phyloP scores from a whole-genome alignment of 2,888 invertebrate genomes.

The Sipunculus nudus region DNA sequence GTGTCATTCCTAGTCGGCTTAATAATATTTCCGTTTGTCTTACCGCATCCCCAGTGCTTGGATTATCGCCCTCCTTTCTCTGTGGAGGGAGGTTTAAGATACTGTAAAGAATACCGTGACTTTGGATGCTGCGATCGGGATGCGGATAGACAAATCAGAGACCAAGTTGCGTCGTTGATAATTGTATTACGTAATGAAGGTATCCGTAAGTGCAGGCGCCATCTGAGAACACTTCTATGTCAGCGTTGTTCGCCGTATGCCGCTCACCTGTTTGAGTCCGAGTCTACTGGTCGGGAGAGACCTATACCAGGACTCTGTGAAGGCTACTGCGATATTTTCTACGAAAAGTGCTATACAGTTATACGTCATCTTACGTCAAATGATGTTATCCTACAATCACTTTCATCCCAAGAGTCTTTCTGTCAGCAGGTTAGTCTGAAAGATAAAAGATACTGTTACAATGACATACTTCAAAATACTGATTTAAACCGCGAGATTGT shows the following conservation, averaged over 20 bases:
- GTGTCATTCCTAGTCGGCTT: too few species aligned
- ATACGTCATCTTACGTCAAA: conserved; percentile 41
- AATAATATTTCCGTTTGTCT: too few species aligned
- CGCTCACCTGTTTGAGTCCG: conserved; percentile 58
- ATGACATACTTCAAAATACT: conserved; percentile 49
- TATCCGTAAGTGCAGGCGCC: conserved; percentile 45
- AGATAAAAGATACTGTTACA: conserved; percentile 58
- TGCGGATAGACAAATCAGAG: conserved; percentile 40
- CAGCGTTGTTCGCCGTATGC: conserved; percentile 62
- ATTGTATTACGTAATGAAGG: conserved; percentile 17
- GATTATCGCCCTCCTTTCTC: conserved; percentile 58
- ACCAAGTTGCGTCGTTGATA: conserved; percentile 36
- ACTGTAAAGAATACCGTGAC: conserved; percentile 52
- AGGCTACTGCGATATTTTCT: conserved; percentile 48
- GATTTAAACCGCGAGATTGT: conserved; percentile 42
- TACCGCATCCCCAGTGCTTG: conserved; percentile 62
- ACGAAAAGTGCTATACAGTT: conserved; percentile 43
- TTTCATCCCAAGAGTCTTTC: conserved; percentile 37
- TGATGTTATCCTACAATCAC: conserved; percentile 30
- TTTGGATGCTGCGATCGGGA: conserved; percentile 56
- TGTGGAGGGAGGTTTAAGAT: conserved; percentile 34
- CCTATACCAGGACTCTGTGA: conserved; percentile 56
- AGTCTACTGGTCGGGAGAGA: conserved; percentile 40
- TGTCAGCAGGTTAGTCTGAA: conserved; percentile 40
- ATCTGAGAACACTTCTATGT: conserved; percentile 51